phyloP scores from a whole-genome alignment of 2,888 invertebrate species.

The Leucophenga montana region DNA sequence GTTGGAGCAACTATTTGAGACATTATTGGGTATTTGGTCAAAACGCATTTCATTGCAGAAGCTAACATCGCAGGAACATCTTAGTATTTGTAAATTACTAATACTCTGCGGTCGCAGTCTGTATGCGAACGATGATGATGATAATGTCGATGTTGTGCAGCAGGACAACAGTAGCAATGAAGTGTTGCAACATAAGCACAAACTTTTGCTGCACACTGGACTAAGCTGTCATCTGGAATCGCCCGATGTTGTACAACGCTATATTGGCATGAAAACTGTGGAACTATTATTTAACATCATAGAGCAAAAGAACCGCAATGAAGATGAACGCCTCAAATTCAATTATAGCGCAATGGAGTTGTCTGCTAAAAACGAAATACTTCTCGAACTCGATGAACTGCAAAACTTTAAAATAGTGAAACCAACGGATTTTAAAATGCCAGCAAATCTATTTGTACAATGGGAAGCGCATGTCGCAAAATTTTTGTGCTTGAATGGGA shows the following conservation, averaged over 20 bases:
- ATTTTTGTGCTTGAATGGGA: slow-evolving; percentile 34
- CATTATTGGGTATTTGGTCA: slow-evolving; percentile 80
- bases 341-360: slow-evolving; percentile 77
- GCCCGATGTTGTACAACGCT: slow-evolving; percentile 76
- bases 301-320: slow-evolving; percentile 69
- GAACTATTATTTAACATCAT: slow-evolving; percentile 78
- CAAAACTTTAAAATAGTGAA: slow-evolving; percentile 33
- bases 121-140: slow-evolving; percentile 43
- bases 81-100: slow-evolving; percentile 81
- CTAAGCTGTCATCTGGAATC: slow-evolving; percentile 82
- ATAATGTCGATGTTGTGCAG: neutral
- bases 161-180: slow-evolving; percentile 27
- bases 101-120: slow-evolving; percentile 76
- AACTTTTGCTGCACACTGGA: slow-evolving; percentile 77
- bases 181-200: slow-evolving; percentile 49
- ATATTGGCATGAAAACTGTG: slow-evolving; percentile 83
- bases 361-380: slow-evolving; percentile 69
- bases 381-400: slow-evolving; percentile 56
- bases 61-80: slow-evolving; percentile 80
- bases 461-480: slow-evolving; percentile 45
- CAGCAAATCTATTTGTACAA: slow-evolving; percentile 15
- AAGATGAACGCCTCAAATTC: slow-evolving; percentile 77
- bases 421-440: slow-evolving; percentile 15
- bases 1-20: slow-evolving; percentile 75
- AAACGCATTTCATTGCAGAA: slow-evolving; percentile 78